Evolutionary conservation across 2,888 invertebrate genomes (phyloP).

Genomic region (Spisula subtruncata): DNA sequence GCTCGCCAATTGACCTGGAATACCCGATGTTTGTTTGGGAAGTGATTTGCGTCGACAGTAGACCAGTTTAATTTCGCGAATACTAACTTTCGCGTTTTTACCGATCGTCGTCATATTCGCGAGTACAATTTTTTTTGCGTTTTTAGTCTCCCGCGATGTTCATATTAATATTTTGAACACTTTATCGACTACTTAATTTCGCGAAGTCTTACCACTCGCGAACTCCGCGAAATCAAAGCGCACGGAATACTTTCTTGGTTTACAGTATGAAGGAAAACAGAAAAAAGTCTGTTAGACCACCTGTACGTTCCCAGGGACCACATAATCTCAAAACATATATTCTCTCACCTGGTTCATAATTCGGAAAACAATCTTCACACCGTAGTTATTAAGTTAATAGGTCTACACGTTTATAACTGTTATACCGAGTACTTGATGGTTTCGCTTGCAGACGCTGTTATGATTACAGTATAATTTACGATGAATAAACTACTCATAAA

Average conservation of each 20-base stretch:
- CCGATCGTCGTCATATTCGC: too few species aligned
- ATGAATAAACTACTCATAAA: background rate
- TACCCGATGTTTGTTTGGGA: background rate
- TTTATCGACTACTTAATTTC: too few species aligned
- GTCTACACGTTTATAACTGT: background rate
- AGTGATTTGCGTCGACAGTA: too few species aligned
- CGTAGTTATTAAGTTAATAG: background rate
- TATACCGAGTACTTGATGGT: background rate
- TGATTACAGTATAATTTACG: background rate
- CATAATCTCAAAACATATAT: slow-evolving; percentile 1
- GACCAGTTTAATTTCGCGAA: too few species aligned
- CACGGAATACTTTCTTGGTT: too few species aligned
- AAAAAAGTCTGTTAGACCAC: background rate
- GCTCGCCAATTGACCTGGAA: too few species aligned
- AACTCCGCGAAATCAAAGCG: too few species aligned
- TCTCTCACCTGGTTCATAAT: background rate
- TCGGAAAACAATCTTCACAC: background rate
- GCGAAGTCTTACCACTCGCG: too few species aligned
- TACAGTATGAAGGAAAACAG: background rate
- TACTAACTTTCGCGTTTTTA: too few species aligned
- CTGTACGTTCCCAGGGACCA: background rate
- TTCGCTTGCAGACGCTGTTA: background rate
- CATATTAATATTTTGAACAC: too few species aligned
- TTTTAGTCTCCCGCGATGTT: too few species aligned
- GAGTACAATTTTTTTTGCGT: too few species aligned